phyloP scores from a whole-genome alignment of 2,113 vertebrate species.

The Alligator mississippiensis region DNA sequence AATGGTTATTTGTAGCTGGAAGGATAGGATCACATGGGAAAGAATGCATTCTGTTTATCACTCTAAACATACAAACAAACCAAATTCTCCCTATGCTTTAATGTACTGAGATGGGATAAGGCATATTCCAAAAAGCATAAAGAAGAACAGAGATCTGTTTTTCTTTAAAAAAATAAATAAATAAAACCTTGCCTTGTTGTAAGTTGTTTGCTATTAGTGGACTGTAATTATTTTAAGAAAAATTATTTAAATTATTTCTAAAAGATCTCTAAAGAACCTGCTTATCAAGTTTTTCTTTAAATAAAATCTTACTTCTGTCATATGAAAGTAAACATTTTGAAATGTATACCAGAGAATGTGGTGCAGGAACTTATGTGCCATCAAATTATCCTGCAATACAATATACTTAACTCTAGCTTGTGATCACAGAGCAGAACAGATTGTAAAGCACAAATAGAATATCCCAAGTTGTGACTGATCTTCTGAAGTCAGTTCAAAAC shows the following conservation, averaged over 20 bases:
- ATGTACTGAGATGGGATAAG: background rate
- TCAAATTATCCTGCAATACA: background rate
- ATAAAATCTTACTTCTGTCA: background rate
- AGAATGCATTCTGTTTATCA: background rate
- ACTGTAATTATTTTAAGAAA: background rate
- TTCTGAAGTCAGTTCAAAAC: constrained; percentile 4
- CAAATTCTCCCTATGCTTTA: background rate
- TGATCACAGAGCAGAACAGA: background rate
- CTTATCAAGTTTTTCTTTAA: background rate
- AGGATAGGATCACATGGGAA: background rate
- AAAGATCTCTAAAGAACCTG: background rate
- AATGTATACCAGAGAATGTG: background rate
- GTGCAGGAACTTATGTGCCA: background rate
- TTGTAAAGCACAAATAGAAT: background rate
- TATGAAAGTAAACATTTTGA: background rate
- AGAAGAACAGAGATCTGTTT: background rate
- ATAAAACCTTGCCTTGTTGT: background rate
- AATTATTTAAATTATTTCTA: background rate
- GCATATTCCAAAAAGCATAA: background rate
- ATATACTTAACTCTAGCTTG: constrained; percentile 2
- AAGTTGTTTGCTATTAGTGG: background rate
- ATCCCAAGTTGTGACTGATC: background rate
- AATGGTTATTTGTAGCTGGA: background rate
- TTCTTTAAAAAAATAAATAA: background rate
- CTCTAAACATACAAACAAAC: background rate